phyloP scores from a whole-genome alignment of 1,140 invertebrate species.

The Battus philenor region DNA sequence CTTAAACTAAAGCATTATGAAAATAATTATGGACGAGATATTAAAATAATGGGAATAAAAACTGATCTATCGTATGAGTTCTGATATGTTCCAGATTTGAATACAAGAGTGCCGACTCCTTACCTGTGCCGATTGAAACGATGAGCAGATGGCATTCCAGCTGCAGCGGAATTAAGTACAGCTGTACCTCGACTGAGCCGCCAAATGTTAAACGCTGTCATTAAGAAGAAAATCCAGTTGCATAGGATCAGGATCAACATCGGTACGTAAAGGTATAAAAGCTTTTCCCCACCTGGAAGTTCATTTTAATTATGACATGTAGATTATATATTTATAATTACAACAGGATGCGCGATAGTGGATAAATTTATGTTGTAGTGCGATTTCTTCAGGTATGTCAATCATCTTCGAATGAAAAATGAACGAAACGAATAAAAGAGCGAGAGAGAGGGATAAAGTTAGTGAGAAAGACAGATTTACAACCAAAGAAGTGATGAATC shows the following conservation, averaged over 20 bases:
- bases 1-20: too few relatives aligned
- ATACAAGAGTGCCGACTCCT: neutral
- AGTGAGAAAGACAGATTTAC: too few relatives aligned
- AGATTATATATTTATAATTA: too few relatives aligned
- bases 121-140: constrained; percentile 51
- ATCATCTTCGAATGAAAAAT: too few relatives aligned
- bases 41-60: neutral
- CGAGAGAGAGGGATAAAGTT: too few relatives aligned
- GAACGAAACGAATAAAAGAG: too few relatives aligned
- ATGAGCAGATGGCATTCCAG: constrained; percentile 43
- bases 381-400: too few relatives aligned
- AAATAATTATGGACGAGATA: neutral
- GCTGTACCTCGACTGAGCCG: constrained; percentile 44
- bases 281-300: constrained; percentile 64
- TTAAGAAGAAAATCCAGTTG: constrained; percentile 76
- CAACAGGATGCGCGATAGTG: too few relatives aligned
- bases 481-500: too few relatives aligned
- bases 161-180: constrained; percentile 71
- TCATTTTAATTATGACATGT: too few relatives aligned
- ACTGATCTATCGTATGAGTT: neutral
- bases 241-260: constrained; percentile 73
- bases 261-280: constrained; percentile 78
- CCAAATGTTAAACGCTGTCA: constrained; percentile 72
- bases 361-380: too few relatives aligned
- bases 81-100: neutral